Conservation (phyloP, 92 coral and sea anemone species). For the Parazoanthus darwini region DNA sequence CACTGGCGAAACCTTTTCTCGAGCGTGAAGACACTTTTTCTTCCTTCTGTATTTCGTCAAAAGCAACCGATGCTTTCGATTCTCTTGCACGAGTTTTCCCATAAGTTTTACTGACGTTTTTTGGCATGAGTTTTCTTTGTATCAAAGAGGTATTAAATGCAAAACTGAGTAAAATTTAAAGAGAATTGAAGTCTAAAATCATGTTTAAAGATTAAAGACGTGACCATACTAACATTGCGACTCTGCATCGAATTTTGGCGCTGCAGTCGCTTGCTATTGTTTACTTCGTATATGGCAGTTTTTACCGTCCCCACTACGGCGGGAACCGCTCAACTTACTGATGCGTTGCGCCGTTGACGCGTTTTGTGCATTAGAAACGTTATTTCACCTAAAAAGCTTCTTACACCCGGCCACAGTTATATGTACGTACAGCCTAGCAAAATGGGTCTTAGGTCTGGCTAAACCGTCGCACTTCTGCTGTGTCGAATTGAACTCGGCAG, state of each 20-base stretch:
- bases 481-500: too few species aligned
- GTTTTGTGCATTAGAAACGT: too few species aligned
- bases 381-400: too few species aligned
- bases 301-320: slow-evolving; percentile 7
- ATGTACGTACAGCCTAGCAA: too few species aligned
- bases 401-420: too few species aligned
- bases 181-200: background rate
- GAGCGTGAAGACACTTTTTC: slow-evolving; percentile 27
- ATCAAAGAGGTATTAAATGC: background rate
- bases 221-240: background rate
- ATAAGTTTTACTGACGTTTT: slow-evolving; percentile 78
- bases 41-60: slow-evolving; percentile 74
- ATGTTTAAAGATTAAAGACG: background rate
- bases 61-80: slow-evolving; percentile 62
- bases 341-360: too few species aligned
- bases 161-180: background rate
- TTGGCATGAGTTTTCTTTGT: slow-evolving; percentile 75
- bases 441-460: too few species aligned
- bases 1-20: slow-evolving; percentile 46
- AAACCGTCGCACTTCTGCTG: too few species aligned
- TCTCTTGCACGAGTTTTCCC: slow-evolving; percentile 64
- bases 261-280: background rate
- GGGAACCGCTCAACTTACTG: background rate
- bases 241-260: slow-evolving; percentile 44
- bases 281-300: slow-evolving; percentile 21